A percentile compares a stretch with the other conserved stretches of the same genome.
phyloP scores from a whole-genome alignment of 2,113 vertebrate species.

The Ameiurus melas region DNA sequence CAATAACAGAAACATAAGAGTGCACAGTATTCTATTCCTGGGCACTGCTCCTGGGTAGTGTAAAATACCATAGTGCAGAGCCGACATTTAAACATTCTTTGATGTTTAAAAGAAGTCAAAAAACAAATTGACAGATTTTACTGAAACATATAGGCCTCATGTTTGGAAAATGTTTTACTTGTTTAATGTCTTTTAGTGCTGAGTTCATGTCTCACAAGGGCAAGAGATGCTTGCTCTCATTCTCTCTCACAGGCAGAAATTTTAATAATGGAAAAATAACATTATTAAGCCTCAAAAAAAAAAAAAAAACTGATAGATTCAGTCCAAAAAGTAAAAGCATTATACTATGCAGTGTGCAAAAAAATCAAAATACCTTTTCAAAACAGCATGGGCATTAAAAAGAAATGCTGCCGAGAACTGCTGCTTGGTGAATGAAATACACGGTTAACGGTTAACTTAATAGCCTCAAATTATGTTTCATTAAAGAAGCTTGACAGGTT shows the following conservation, averaged over 20 bases:
- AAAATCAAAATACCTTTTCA: background rate
- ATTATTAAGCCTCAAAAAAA: no score
- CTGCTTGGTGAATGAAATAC: background rate
- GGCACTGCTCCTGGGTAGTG: background rate
- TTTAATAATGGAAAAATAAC: background rate
- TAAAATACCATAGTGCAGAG: background rate
- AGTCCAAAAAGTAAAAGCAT: no score
- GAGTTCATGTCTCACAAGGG: no score
- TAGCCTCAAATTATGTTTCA: background rate
- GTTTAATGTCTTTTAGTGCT: no score
- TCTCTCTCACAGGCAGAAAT: background rate
- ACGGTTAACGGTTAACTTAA: background rate
- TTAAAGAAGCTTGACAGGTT: no score
- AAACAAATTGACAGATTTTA: no score
- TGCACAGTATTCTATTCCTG: background rate
- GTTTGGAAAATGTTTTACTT: no score
- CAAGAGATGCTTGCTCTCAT: background rate
- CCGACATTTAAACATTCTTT: background rate
- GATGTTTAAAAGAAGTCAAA: background rate
- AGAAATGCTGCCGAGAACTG: background rate
- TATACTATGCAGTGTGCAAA: no score
- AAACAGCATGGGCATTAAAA: no score
- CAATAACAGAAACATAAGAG: no score
- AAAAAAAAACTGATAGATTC: background rate
- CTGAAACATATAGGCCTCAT: no score